Conservation (phyloP, 2,888 invertebrate species). For the Phasia obesa region DNA sequence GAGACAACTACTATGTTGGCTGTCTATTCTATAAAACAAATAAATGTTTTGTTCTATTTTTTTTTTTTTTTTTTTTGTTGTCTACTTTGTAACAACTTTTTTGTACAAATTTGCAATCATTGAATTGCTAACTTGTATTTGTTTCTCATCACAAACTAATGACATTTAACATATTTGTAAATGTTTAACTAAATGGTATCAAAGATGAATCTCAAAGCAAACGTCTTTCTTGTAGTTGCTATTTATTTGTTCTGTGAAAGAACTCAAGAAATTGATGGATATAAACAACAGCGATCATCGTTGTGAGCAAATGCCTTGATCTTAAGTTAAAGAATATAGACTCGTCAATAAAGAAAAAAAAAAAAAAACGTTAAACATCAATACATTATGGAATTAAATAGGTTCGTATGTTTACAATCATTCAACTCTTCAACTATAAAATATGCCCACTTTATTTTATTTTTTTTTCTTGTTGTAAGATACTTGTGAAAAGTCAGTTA, state of each 20-base stretch:
- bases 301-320: constrained; percentile 27
- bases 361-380: constrained; percentile 50
- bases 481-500: constrained; percentile 6
- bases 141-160: constrained; percentile 67
- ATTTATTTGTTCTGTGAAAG: not conserved
- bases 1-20: constrained; percentile 33
- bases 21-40: constrained; percentile 33
- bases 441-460: constrained; percentile 57
- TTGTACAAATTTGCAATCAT: constrained; percentile 65
- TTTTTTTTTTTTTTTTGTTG: constrained; percentile 3
- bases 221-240: not conserved
- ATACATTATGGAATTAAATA: constrained; percentile 59
- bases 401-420: constrained; percentile 58
- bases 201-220: constrained; percentile 45
- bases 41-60: constrained; percentile 12
- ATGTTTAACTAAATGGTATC: constrained; percentile 67
- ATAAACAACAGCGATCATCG: constrained; percentile 33
- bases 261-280: constrained; percentile 39
- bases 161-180: constrained; percentile 69
- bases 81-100: constrained; percentile 4
- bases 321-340: constrained; percentile 14
- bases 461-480: not conserved
- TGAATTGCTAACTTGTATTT: constrained; percentile 65
- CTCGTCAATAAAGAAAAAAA: constrained; percentile 12
- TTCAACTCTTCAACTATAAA: constrained; percentile 58